Evolutionary conservation across 2,113 vertebrate species (phyloP).

Genomic region (Vireo altiloquus): DNA sequence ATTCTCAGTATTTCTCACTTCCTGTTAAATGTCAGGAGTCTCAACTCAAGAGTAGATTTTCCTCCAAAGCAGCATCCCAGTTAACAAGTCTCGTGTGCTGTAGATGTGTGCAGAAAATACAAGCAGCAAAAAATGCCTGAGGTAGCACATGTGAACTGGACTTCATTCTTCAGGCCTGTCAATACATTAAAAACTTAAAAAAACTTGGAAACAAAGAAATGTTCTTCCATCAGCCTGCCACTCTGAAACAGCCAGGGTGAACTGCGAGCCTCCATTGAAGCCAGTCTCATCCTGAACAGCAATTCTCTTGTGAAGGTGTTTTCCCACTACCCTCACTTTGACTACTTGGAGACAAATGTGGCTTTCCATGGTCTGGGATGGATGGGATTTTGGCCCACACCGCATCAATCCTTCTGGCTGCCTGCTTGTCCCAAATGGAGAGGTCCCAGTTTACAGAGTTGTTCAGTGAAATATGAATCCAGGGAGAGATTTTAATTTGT

Average conservation of each 20-base stretch:
- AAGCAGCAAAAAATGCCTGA: background rate
- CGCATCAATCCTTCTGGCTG: background rate
- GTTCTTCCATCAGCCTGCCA: background rate
- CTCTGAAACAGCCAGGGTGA: background rate
- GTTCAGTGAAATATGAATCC: background rate
- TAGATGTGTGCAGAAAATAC: background rate
- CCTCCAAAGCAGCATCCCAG: background rate
- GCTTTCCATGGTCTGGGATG: background rate
- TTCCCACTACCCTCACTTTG: background rate
- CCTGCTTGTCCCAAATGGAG: background rate
- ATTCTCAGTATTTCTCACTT: background rate
- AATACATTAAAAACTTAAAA: background rate
- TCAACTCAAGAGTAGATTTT: background rate
- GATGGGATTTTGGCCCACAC: background rate
- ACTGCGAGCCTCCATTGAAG: accelerated
- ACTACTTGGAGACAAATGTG: background rate
- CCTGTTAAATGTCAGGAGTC: background rate
- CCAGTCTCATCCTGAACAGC: background rate
- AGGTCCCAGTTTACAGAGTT: background rate
- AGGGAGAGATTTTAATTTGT: background rate
- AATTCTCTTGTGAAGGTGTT: background rate
- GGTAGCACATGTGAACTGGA: accelerated
- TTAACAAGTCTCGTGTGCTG: background rate
- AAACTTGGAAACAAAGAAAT: background rate
- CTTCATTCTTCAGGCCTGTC: background rate